Evolutionary conservation across 1,140 invertebrate genomes (phyloP), one percentile per base, ranked within the genome.

Genomic region (Holcopasites calliopsidis): DNA sequence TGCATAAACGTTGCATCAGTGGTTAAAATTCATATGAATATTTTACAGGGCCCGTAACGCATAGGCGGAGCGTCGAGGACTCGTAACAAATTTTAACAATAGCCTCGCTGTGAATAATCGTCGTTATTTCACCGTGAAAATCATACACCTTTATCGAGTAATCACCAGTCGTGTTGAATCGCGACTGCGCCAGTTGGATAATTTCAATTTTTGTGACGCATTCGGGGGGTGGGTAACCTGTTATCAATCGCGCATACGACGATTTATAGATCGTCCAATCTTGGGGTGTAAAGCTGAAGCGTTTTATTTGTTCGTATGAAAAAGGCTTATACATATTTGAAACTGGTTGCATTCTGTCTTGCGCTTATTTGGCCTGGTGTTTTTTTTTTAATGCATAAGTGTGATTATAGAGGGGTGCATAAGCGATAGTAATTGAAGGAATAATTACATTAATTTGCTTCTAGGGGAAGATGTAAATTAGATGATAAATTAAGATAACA

Each of bases 1-100:
- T 60, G 62, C 49, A 69, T 64, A 81, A 81, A 82, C 62, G 68
- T 64, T 64, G 64, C 60, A 31, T 13, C 49, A 57, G 40, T 77
- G 49, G 74, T 82, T 82, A 77, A 81, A 82, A 82, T 81, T 79
- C 57, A 80, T 77, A 65, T 40, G 79, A 82, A 81, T 77, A n/a
- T 68, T 33, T 44, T 6, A 4, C 52, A 49, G 50, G 31, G 28
- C 35, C 38, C n/a, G 68, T 68, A 77, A 81, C 81, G 31, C 49
- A 16, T 44, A 40, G 35, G 38, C 58, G 26, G 38, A 21, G 40
- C 65, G 40, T 50, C 44, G 21, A 33, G 26, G 18, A n/a, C 44
- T 31, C 44, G 38, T 31, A 65, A 47, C 40, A 26, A 23, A 66
- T 42, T 38, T 66, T 70, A 40, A 75, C 64, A 75, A 75, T 66